phyloP scores from a whole-genome alignment of 2,113 vertebrate genomes.

The Cyrtonyx montezumae region DNA sequence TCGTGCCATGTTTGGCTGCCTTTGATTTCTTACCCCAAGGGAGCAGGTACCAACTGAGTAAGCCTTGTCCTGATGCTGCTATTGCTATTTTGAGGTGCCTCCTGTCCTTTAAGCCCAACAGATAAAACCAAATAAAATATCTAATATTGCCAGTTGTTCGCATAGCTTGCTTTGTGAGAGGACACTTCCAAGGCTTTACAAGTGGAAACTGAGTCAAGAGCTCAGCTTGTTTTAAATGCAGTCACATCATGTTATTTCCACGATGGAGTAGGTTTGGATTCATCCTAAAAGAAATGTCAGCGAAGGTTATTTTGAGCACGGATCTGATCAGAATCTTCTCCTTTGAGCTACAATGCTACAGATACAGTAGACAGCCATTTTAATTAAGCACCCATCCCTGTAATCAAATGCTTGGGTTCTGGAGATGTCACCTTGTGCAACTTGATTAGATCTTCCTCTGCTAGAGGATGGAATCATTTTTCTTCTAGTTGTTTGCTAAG shows the following conservation, averaged over 20 bases:
- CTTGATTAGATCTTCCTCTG: slow-evolving; percentile 41
- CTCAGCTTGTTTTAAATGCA: neutral
- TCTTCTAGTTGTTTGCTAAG: slow-evolving; percentile 34
- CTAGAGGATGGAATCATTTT: slow-evolving; percentile 53
- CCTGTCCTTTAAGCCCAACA: neutral
- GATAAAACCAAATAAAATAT: neutral
- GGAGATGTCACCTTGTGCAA: slow-evolving; percentile 65
- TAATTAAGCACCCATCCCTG: slow-evolving; percentile 42
- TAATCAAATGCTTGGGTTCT: neutral
- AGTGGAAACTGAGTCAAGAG: neutral
- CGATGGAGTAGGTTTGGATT: neutral
- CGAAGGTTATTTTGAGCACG: neutral
- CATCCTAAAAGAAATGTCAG: neutral
- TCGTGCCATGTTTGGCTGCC: neutral
- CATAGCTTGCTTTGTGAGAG: neutral
- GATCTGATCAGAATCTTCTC: neutral
- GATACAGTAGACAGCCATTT: neutral
- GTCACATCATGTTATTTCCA: neutral
- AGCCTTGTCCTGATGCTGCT: neutral
- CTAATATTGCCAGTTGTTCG: neutral
- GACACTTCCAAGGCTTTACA: neutral
- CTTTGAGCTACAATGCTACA: neutral
- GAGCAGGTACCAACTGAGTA: rapidly evolving
- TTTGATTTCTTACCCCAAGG: slow-evolving; percentile 24
- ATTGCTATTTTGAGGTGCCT: neutral